phyloP scores from a whole-genome alignment of 2,797 vertebrate genomes.

The Coranthus polyacanthus region DNA sequence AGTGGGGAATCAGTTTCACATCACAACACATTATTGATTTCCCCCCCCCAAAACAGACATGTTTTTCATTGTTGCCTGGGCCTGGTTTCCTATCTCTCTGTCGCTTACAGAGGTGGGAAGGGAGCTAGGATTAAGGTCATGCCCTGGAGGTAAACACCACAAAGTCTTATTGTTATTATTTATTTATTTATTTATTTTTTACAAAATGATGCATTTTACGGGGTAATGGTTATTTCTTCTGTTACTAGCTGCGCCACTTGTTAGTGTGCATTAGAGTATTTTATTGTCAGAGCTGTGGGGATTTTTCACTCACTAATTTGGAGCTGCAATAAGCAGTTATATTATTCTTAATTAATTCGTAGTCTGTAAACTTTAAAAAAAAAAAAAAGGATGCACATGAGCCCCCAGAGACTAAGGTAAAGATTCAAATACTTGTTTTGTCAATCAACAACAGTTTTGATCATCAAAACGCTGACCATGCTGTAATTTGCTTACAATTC shows the following conservation, averaged over 20 bases:
- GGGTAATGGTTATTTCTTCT: constrained; percentile 37
- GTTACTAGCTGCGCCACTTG: background rate
- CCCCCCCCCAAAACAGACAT: constrained; percentile 70
- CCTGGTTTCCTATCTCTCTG: constrained; percentile 66
- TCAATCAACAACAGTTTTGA: no score
- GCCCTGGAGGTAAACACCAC: constrained; percentile 67
- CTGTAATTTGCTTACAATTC: no score
- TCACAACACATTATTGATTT: constrained; percentile 88
- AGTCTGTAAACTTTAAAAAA: no score
- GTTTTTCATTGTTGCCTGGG: constrained; percentile 75
- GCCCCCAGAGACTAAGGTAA: no score
- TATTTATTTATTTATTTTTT: constrained; percentile 46
- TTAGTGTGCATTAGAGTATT: background rate
- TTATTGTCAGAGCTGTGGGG: background rate
- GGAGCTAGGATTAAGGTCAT: constrained; percentile 72
- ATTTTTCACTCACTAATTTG: background rate
- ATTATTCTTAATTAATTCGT: background rate
- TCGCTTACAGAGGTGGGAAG: constrained; percentile 58
- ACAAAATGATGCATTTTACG: constrained; percentile 47
- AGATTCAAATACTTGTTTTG: no score
- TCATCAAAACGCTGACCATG: no score
- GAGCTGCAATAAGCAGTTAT: no score
- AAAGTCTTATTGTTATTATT: constrained; percentile 45
- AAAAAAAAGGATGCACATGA: background rate
- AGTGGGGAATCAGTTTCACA: constrained; percentile 86